These are phyloP conservation scores for Trachurus trachurus DNA, from an alignment of 2,797 vertebrate genomes.

Conservation along the genomic window DNA sequence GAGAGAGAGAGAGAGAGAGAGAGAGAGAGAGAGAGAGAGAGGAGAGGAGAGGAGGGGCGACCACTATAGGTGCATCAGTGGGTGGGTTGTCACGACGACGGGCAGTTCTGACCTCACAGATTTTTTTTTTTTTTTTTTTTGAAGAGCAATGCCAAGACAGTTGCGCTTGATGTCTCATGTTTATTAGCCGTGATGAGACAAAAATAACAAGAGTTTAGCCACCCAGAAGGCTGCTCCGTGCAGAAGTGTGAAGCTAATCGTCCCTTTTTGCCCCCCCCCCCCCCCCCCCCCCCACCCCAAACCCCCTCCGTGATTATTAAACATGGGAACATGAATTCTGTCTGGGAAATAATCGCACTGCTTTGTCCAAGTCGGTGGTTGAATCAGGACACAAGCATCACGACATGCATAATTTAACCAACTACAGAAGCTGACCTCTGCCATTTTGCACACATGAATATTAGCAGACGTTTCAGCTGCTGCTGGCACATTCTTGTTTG, in stretches of 20 bases:
- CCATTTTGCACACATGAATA: slow-evolving; percentile 20
- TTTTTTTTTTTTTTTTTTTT: slow-evolving; percentile 1
- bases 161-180: slow-evolving; percentile 29
- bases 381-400: slow-evolving; percentile 15
- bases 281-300: too few relatives aligned
- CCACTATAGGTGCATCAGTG: slow-evolving; percentile 22
- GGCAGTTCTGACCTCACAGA: slow-evolving; percentile 39
- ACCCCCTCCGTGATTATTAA: not conserved
- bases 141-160: slow-evolving; percentile 38
- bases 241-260: not conserved
- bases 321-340: slow-evolving; percentile 21
- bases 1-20: too few relatives aligned
- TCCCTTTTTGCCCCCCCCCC: not conserved
- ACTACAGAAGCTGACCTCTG: slow-evolving; percentile 34
- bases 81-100: slow-evolving; percentile 41
- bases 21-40: too few relatives aligned
- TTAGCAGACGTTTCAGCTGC: slow-evolving; percentile 4
- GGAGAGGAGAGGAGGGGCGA: not conserved
- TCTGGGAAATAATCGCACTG: slow-evolving; percentile 20
- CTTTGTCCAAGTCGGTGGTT: slow-evolving; percentile 19
- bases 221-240: not conserved
- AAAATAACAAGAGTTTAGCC: slow-evolving; percentile 16
- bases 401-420: slow-evolving; percentile 42
- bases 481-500: slow-evolving; percentile 14
- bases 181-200: slow-evolving; percentile 31